Conservation (phyloP, 2,888 invertebrate genomes). For the Acronicta alni region DNA sequence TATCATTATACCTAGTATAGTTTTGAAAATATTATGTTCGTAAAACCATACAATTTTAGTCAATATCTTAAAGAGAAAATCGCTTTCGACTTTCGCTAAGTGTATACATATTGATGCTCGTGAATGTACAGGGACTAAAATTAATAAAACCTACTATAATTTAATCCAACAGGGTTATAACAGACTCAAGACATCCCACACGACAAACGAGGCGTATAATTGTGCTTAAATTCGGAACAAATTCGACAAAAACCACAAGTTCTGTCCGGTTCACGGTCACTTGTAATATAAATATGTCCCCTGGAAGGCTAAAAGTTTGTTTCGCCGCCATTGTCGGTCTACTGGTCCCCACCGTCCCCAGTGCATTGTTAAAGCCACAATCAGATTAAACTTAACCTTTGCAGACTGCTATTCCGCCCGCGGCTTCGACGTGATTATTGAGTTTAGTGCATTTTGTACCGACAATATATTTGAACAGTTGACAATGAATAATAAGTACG, state of each 20-base stretch:
- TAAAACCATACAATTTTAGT: too few relatives aligned
- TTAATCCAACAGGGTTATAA: too few relatives aligned
- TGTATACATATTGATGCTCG: constrained; percentile 10
- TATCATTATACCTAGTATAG: too few relatives aligned
- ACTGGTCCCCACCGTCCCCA: constrained; percentile 68
- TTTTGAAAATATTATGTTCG: too few relatives aligned
- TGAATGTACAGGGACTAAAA: constrained; percentile 16
- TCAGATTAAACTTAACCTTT: constrained; percentile 80
- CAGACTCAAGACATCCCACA: constrained; percentile 14
- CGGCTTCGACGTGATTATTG: constrained; percentile 56
- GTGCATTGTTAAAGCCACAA: constrained; percentile 75
- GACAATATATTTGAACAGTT: constrained; percentile 22
- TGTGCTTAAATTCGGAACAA: constrained; percentile 37
- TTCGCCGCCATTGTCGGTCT: constrained; percentile 45
- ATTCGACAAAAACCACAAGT: constrained; percentile 34
- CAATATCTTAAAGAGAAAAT: too few relatives aligned
- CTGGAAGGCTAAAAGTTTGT: constrained; percentile 50
- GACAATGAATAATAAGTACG: constrained; percentile 1
- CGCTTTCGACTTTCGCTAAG: too few relatives aligned
- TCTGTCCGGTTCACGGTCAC: constrained; percentile 40
- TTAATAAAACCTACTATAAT: constrained; percentile 27
- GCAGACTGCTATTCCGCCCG: constrained; percentile 69
- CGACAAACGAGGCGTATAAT: constrained; percentile 32
- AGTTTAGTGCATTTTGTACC: constrained; percentile 39
- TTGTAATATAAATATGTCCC: constrained; percentile 48